These are phyloP conservation scores for Lanius ludovicianus DNA, from an alignment of 2,113 vertebrate species.

Conservation along the genomic window DNA sequence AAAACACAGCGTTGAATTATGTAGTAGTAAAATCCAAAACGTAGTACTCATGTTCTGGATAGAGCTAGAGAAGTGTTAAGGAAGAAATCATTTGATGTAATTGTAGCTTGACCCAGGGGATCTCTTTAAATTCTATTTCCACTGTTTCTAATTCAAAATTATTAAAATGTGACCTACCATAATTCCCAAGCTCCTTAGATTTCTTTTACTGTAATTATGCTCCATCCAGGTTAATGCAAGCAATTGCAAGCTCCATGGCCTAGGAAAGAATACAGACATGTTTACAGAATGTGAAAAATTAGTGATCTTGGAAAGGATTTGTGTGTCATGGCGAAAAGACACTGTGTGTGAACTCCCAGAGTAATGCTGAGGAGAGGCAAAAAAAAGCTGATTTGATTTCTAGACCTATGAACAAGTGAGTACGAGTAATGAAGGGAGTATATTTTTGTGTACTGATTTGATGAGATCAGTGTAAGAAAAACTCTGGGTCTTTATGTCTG, in stretches of 20 bases:
- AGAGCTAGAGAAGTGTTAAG: neutral
- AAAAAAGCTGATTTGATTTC: neutral
- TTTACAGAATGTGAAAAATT: neutral
- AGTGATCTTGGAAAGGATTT: neutral
- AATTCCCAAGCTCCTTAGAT: neutral
- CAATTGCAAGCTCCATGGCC: neutral
- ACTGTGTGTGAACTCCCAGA: neutral
- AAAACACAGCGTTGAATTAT: neutral
- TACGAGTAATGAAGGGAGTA: neutral
- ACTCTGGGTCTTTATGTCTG: neutral
- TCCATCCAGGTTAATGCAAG: neutral
- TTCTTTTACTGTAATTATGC: neutral
- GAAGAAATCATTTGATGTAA: neutral
- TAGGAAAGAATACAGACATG: neutral
- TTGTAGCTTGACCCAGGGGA: neutral
- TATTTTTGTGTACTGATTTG: neutral
- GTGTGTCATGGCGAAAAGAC: neutral
- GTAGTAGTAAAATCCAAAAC: neutral
- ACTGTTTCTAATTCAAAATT: neutral
- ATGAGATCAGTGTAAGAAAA: neutral
- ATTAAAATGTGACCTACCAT: neutral
- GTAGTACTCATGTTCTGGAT: neutral
- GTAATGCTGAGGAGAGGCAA: neutral
- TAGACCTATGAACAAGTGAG: neutral
- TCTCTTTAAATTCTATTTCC: neutral